Base-by-base conservation (phyloP, 1,140 invertebrate genomes). In the Drosophila varians region DNA sequence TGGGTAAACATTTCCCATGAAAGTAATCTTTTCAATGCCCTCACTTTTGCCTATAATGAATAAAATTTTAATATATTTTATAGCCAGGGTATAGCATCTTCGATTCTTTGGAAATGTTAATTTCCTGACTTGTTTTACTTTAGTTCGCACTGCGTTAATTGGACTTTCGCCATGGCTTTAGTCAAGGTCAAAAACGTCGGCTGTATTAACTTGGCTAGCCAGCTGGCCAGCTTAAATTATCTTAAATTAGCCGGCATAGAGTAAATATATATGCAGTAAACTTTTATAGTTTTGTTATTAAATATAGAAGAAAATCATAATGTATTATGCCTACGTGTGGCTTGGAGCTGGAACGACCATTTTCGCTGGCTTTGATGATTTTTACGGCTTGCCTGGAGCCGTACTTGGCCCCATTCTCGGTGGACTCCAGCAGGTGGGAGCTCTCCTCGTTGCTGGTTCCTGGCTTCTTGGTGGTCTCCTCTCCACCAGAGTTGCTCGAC, bases 331-430 rank as follows among this genome's bases (percentile, higher is more conserved):
- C 36, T 75, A 83, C 79, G 72, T 84, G 75, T 19, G 69, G 69
- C 11, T 23, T 46, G 43, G 66, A 70, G 51, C 16, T 56, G 51
- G 55, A 23, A 19, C 58, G 65, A 47, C 61, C 78, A 83, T 76
- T 83, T n/a, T 53, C 76, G 64, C 74, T 56, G 61, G 40, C 69
- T 66, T 80, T 86, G 47, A 86, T 28, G 38, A 86, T 86, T 77
- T 86, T 90, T 77, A 90, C 84, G 68, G 89, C 77, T 83, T 89
- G 80, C 25, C 82, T 77, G 64, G 84, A 90, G 45, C 89, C 89
- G 66, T 90, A 90, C 49, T 90, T 90, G 69, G 76, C 89, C 7
- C 77, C 89, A 60, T 75, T 90, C 11, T 74, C 89, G 38, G 61
- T 64, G 14, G 89, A 70, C 51, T 90, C 89, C 77, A 90, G 74